phyloP scores from a whole-genome alignment of 2,113 vertebrate species.

The Stegostoma tigrinum region DNA sequence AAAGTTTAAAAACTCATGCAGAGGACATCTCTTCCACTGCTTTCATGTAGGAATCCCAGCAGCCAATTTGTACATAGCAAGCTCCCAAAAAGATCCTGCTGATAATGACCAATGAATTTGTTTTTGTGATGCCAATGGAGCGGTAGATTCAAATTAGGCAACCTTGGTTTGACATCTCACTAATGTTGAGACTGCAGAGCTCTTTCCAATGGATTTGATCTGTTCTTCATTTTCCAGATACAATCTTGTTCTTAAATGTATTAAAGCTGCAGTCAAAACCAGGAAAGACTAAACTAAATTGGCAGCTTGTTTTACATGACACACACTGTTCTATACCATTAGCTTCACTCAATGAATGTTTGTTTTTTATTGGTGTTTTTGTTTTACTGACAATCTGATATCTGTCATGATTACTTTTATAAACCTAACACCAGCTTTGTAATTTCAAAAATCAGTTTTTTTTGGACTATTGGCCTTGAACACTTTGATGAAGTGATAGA shows the following conservation, averaged over 20 bases:
- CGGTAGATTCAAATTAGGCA: too few species aligned
- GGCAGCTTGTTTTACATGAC: not conserved
- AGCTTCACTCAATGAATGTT: not conserved
- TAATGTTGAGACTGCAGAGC: not conserved
- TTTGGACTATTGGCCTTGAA: not conserved
- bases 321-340: not conserved
- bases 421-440: not conserved
- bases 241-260: not conserved
- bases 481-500: too few species aligned
- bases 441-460: not conserved
- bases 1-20: too few species aligned
- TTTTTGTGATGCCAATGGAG: too few species aligned
- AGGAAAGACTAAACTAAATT: not conserved
- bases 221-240: not conserved
- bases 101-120: too few species aligned
- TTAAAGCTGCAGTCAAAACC: not conserved
- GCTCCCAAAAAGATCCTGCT: too few species aligned
- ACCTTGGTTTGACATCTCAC: not conserved
- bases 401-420: not conserved
- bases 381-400: not conserved
- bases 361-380: not conserved
- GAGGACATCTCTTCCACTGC: too few species aligned
- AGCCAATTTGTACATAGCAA: too few species aligned
- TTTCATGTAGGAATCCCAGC: too few species aligned
- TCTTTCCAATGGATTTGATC: not conserved